These are phyloP conservation scores for Synergus itoensis DNA, from an alignment of 2,888 invertebrate genomes.

Conservation along the genomic window DNA sequence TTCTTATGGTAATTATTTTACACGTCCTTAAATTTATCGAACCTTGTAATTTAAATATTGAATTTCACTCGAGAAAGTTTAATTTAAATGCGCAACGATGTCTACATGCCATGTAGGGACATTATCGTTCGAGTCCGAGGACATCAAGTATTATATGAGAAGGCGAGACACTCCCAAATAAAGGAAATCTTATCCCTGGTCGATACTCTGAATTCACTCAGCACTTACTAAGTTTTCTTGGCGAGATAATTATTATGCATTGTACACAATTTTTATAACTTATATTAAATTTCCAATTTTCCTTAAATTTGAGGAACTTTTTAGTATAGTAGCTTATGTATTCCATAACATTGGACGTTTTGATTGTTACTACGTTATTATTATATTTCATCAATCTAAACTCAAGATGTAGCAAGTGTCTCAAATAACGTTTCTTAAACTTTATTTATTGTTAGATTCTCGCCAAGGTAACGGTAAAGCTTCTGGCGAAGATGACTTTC, in stretches of 20 bases:
- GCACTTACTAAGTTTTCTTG: neutral
- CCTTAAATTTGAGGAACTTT: neutral
- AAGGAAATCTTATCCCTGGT: neutral
- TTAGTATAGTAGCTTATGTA: neutral
- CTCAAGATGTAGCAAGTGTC: neutral
- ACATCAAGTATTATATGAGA: neutral
- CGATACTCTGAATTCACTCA: neutral
- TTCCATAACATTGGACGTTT: too few species aligned
- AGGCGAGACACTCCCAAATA: neutral
- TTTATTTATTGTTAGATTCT: neutral
- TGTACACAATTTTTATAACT: too few species aligned
- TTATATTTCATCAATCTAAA: neutral
- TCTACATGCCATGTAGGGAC: neutral
- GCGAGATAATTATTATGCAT: too few species aligned
- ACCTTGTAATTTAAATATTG: neutral
- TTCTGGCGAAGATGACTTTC: neutral
- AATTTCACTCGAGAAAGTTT: neutral
- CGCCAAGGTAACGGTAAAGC: neutral
- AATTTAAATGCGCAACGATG: neutral
- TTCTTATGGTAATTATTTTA: neutral
- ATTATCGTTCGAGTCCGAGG: neutral
- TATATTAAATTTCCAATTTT: neutral
- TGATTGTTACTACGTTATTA: too few species aligned
- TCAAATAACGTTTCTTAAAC: neutral
- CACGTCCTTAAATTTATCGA: neutral